phyloP scores from a whole-genome alignment of 2,888 invertebrate genomes.

The Lycophotia porphyrea region DNA sequence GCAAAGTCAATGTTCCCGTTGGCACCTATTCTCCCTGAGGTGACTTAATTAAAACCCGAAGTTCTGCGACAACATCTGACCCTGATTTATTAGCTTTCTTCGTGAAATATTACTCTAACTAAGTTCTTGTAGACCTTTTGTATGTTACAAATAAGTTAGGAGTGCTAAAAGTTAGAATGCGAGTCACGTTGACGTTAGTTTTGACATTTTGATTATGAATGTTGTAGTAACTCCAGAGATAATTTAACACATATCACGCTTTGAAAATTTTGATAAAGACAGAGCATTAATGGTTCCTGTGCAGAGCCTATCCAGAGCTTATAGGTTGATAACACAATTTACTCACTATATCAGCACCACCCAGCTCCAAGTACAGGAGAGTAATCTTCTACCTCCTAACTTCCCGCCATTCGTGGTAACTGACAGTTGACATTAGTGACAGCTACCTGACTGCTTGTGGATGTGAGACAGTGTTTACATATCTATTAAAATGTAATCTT shows the following conservation, averaged over 20 bases:
- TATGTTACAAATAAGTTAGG: not conserved
- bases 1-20: not conserved
- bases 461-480: too few species aligned
- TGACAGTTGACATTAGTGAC: too few species aligned
- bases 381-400: too few species aligned
- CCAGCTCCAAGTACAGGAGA: too few species aligned
- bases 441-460: too few species aligned
- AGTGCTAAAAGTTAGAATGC: not conserved
- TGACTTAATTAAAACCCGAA: not conserved
- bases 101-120: constrained; percentile 22
- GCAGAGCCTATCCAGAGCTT: too few species aligned
- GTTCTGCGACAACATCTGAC: not conserved
- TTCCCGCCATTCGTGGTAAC: too few species aligned
- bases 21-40: not conserved
- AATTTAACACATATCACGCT: not conserved
- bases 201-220: not conserved
- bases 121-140: not conserved
- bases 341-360: too few species aligned
- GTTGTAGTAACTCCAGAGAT: not conserved
- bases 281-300: not conserved
- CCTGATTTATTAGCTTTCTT: constrained; percentile 6
- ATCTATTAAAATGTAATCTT: too few species aligned
- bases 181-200: too few species aligned
- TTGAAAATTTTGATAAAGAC: not conserved
- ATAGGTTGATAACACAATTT: too few species aligned